Base-by-base conservation (phyloP, 2,113 vertebrate genomes). In the Brachyhypopomus occidentalis region DNA sequence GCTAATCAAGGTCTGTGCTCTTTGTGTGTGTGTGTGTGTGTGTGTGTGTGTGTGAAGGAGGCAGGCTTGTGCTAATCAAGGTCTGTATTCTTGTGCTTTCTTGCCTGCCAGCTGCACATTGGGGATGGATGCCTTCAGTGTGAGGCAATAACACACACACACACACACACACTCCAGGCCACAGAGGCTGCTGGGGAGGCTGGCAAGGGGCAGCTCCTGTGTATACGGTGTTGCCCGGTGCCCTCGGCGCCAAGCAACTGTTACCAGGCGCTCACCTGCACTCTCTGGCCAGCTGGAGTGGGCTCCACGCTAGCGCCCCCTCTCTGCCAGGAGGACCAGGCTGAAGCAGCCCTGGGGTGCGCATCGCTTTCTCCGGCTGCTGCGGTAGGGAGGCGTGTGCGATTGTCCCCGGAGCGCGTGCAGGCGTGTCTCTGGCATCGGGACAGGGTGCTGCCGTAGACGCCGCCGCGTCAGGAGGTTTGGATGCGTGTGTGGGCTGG, bases 41-140 rank as follows among this genome's bases (percentile, higher is more conserved):
- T 60, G 20, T 20, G 11, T 36, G n/a, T 22, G 45, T 34, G 30
- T 80, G 60, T 80, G 30, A 2, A 6, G 5, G 71, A 73, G 19
- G 45, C n/a, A 23, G 19, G 56, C 1, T n/a, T 60, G n/a, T 84
- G 45, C 38, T 81, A 62, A 59, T 22, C 20, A 25, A 34, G 38
- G 83, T 63, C 48, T 58, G 55, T 34, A 48, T 59, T 71, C n/a
- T 79, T 74, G 60, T 63, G 67, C n/a, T 36, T 75, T 77, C 69
- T 59, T 25, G 55, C 73, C 66, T 22, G 45, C 73, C 78, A 25
- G 30, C 3, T 22, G 30, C 48, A 75, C 82, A 84, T 71, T 55
- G 52, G 63, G 5, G 2, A 20, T 45, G 36, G 64, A 85, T 77
- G 80, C 76, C 77, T 85, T 82, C 84, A 66, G 72, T 76, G 38